A percentile compares a stretch with the other conserved stretches of the same genome.
Evolutionary conservation across 2,888 invertebrate genomes (phyloP).

Genomic region (Melipona bicolor): DNA sequence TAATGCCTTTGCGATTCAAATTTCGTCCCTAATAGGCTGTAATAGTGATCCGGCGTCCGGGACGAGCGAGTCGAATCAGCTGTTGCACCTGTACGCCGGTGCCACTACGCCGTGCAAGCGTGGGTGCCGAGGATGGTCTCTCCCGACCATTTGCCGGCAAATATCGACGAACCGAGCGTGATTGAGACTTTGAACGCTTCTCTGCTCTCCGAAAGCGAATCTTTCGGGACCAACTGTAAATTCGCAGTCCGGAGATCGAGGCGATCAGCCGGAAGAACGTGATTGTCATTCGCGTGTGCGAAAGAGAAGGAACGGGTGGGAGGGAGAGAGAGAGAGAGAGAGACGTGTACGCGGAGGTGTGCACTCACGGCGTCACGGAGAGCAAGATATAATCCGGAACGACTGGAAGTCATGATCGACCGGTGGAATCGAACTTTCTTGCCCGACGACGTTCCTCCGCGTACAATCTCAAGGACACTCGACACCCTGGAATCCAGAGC

Average conservation of each 20-base stretch:
- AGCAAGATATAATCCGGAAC: slow-evolving; percentile 63
- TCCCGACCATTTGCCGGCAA: slow-evolving; percentile 6
- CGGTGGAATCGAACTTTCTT: slow-evolving; percentile 63
- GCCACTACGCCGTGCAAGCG: slow-evolving; percentile 28
- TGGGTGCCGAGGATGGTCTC: slow-evolving; percentile 51
- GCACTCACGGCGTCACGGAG: slow-evolving; percentile 20
- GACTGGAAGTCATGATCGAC: slow-evolving; percentile 64
- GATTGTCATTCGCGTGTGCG: slow-evolving; percentile 14
- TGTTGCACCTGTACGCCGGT: slow-evolving; percentile 63
- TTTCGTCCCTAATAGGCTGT: slow-evolving; percentile 72
- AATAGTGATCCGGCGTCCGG: slow-evolving; percentile 65
- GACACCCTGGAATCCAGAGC: slow-evolving; percentile 73
- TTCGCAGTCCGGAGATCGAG: slow-evolving; percentile 1
- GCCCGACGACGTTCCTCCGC: slow-evolving; percentile 71
- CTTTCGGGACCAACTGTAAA: background rate
- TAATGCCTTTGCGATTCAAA: slow-evolving; percentile 79
- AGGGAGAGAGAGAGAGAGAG: background rate
- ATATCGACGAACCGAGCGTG: background rate
- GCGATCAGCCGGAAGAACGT: slow-evolving; percentile 15
- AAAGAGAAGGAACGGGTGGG: background rate
- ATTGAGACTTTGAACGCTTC: slow-evolving; percentile 36
- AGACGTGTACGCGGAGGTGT: slow-evolving; percentile 16
- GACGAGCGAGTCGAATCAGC: slow-evolving; percentile 67
- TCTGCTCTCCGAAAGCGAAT: background rate
- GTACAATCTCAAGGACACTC: slow-evolving; percentile 74